Conservation (phyloP, 2,113 vertebrate species). For the Melanerpes formicivorus region DNA sequence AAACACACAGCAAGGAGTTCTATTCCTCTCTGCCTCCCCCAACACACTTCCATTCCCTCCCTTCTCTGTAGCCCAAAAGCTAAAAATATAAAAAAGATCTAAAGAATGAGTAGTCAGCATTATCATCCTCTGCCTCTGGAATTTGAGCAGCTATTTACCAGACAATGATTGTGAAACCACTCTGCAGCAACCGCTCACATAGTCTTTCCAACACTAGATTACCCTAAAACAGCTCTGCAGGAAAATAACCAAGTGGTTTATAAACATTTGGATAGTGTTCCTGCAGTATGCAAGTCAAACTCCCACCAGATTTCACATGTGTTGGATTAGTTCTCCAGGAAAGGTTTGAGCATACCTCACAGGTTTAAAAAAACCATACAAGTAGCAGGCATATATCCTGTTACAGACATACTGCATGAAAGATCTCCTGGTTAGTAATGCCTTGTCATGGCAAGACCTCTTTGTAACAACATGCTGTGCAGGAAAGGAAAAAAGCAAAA, state of each 20-base stretch:
- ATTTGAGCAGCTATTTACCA: background rate
- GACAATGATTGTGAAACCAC: background rate
- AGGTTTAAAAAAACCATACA: background rate
- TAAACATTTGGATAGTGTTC: background rate
- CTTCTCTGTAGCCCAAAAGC: background rate
- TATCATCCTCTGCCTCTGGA: background rate
- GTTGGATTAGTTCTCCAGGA: background rate
- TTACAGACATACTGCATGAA: background rate
- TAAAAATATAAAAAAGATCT: background rate
- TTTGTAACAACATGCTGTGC: background rate
- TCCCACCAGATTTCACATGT: background rate
- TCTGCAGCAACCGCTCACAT: background rate
- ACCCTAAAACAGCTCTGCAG: background rate
- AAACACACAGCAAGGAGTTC: background rate
- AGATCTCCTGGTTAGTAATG: conserved; percentile 5
- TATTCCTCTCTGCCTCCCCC: accelerated
- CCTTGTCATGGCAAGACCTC: conserved; percentile 10
- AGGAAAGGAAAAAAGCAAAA: background rate
- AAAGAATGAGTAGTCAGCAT: background rate
- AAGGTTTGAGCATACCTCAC: background rate
- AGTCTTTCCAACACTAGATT: background rate
- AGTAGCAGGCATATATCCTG: background rate
- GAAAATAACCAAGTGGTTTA: background rate
- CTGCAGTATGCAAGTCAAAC: background rate
- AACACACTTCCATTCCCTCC: background rate